These are phyloP conservation scores for Drosophila pectinifera DNA, from an alignment of 1,140 invertebrate species.

Conservation along the genomic window DNA sequence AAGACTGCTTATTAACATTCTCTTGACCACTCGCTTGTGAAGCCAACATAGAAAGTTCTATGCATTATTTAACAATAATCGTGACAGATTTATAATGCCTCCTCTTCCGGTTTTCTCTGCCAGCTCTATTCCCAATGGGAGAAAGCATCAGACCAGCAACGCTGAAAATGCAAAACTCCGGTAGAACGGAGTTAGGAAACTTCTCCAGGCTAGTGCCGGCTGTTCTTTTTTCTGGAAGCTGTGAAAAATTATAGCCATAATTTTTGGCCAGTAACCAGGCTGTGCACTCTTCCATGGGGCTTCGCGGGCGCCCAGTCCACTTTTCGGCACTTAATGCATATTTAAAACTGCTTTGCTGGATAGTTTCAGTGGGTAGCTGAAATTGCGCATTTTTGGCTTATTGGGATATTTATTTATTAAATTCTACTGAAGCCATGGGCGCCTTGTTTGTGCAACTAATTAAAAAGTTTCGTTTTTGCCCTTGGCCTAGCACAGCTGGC, in stretches of 20 bases:
- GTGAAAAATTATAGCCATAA: slow-evolving; percentile 79
- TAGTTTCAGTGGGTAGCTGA: slow-evolving; percentile 31
- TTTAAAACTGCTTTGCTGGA: slow-evolving; percentile 66
- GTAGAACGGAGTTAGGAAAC: slow-evolving; percentile 30
- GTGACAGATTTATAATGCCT: slow-evolving; percentile 65
- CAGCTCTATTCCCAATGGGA: slow-evolving; percentile 24
- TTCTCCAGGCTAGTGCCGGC: slow-evolving; percentile 7
- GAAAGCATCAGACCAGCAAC: slow-evolving; percentile 38
- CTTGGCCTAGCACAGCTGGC: slow-evolving; percentile 16
- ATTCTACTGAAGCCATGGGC: slow-evolving; percentile 50
- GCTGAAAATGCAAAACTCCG: slow-evolving; percentile 45
- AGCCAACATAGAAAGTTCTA: slow-evolving; percentile 34
- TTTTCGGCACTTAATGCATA: slow-evolving; percentile 74
- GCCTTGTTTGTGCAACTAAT: slow-evolving; percentile 67
- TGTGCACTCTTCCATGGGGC: slow-evolving; percentile 45
- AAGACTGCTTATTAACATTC: slow-evolving; percentile 20
- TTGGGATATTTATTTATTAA: slow-evolving; percentile 82
- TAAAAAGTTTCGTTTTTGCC: slow-evolving; percentile 64
- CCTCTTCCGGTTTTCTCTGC: slow-evolving; percentile 26
- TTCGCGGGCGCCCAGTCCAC: slow-evolving; percentile 23
- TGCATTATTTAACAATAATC: slow-evolving; percentile 65
- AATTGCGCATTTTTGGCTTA: slow-evolving; percentile 73
- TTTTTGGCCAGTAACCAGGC: slow-evolving; percentile 78
- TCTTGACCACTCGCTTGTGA: slow-evolving; percentile 1
- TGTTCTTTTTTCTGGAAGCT: slow-evolving; percentile 30